These are phyloP conservation scores for Prinia subflava DNA, from an alignment of 2,113 vertebrate genomes.

Conservation along the genomic window DNA sequence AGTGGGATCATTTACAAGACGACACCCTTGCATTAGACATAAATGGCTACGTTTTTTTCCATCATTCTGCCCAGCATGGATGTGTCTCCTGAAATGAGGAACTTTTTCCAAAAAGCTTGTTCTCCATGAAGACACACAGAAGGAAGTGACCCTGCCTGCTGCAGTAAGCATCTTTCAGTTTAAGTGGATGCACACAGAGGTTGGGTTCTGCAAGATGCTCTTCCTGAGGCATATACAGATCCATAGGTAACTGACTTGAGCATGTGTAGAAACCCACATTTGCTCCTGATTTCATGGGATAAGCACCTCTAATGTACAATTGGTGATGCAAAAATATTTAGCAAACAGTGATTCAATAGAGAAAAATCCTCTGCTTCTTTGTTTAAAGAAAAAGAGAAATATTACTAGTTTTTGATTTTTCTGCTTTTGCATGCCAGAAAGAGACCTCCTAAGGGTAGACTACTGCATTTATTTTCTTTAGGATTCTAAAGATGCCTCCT, in stretches of 20 bases:
- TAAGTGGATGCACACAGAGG: background rate
- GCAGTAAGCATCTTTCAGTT: background rate
- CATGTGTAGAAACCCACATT: background rate
- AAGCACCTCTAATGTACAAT: background rate
- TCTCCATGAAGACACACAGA: background rate
- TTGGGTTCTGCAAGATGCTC: background rate
- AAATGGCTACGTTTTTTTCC: background rate
- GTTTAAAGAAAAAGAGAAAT: background rate
- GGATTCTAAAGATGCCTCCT: background rate
- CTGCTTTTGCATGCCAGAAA: background rate
- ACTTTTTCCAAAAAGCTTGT: background rate
- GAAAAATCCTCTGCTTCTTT: background rate
- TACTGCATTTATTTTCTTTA: background rate
- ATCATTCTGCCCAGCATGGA: background rate
- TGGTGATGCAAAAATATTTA: background rate
- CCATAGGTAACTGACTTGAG: background rate
- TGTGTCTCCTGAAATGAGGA: background rate
- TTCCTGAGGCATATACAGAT: background rate
- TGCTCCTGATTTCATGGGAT: background rate
- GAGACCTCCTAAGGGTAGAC: background rate
- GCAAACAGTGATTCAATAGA: background rate
- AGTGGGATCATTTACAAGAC: background rate
- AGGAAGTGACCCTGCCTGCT: background rate
- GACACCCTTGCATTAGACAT: background rate
- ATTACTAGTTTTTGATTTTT: background rate